Evolutionary conservation across 2,113 vertebrate genomes (phyloP), one percentile per base, ranked within the genome.

Genomic region (Lasiurus cinereus): DNA sequence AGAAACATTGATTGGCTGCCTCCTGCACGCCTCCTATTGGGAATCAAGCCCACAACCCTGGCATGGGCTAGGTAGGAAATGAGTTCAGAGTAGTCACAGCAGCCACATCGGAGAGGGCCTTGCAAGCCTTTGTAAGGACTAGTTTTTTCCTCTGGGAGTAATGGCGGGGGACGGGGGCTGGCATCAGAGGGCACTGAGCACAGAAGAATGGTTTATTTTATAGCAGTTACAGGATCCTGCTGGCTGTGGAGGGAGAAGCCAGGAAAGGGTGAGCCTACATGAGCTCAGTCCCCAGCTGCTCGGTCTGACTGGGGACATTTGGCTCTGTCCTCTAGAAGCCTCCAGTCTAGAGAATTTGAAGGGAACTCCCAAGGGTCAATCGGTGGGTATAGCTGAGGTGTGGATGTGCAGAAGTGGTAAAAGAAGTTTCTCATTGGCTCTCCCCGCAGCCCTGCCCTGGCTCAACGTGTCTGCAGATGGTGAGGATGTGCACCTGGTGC

Each of bases 361-460:
- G n/a, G 46, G 29, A 36, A 76, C 50, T 64, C n/a, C 36, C 62
- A 39, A 72, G 96, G 46, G 21, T 59, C 79, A 88, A 33, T 69
- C 0, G 2, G 62, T 43, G 46, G 79, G 59, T n/a, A 2, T 62
- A 59, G 74, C 39, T 39, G 33, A 80, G 78, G 15, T 10, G 22
- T 72, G 21, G 21, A 21, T 54, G 5, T 89, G 22, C 8, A 36
- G 43, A 18, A 36, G 12, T 31, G 27, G 39, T 36, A 46, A 77
- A 72, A 50, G 18, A 72, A 52, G 56, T 52, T 64, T 39, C 31
- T 62, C 7, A 46, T 29, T 54, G 24, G 48, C 21, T 88, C 80
- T n/a, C 29, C 22, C 67, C 1, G 3, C 77, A 96, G 36, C 94
- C 97, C 98, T 97, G 54, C 98, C 98, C 85, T 98, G 88, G 94